Evolutionary conservation across 1,140 invertebrate species (phyloP).

Genomic region (Philaenus spumarius): DNA sequence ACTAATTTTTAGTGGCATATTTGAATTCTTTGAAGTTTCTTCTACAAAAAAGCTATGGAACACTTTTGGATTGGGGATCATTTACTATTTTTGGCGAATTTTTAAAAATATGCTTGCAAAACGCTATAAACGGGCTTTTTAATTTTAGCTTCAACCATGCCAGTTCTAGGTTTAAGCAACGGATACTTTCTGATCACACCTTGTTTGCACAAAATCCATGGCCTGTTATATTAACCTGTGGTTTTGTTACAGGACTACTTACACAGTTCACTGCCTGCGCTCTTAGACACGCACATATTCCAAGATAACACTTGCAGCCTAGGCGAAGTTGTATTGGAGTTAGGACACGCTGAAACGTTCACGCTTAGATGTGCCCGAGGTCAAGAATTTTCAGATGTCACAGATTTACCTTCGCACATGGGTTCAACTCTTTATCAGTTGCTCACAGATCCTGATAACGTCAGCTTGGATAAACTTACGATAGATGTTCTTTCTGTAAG

Average conservation of each 20-base stretch:
- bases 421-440: conserved; percentile 57
- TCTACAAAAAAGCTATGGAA: too few species aligned
- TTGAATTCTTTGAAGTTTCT: too few species aligned
- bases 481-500: conserved; percentile 51
- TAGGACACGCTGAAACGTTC: conserved; percentile 55
- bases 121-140: too few species aligned
- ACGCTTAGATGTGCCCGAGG: conserved; percentile 46
- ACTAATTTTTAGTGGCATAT: too few species aligned
- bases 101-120: too few species aligned
- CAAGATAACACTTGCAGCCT: conserved; percentile 44
- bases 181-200: too few species aligned
- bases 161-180: too few species aligned
- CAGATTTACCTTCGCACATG: conserved; percentile 50
- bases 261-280: conserved; percentile 45
- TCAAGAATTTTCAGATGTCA: conserved; percentile 43
- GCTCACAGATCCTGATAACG: conserved; percentile 53
- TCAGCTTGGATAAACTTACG: conserved; percentile 51
- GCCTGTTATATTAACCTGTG: too few species aligned
- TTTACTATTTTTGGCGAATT: too few species aligned
- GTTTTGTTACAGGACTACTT: conserved; percentile 42
- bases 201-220: too few species aligned
- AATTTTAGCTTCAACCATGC: too few species aligned
- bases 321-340: conserved; percentile 52
- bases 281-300: conserved; percentile 54
- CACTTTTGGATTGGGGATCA: too few species aligned